These are phyloP conservation scores for Netelia melanura DNA, from an alignment of 2,888 invertebrate species.

Conservation along the genomic window DNA sequence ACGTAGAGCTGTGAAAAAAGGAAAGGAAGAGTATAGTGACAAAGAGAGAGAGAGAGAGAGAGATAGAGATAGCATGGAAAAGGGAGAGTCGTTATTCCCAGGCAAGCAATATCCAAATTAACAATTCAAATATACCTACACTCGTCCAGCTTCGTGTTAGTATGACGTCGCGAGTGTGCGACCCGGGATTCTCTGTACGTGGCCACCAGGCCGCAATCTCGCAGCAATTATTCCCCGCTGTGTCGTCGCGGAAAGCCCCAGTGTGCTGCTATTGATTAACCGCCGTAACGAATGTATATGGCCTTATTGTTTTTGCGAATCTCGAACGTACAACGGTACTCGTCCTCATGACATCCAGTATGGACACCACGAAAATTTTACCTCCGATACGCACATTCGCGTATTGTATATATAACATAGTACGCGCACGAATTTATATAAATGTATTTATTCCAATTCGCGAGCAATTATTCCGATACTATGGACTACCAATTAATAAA, in stretches of 20 bases:
- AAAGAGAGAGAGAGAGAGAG: too few relatives aligned
- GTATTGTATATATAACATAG: neutral
- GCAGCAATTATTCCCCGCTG: conserved; percentile 63
- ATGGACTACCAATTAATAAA: conserved; percentile 4
- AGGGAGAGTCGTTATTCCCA: conserved; percentile 58
- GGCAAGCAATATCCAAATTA: conserved; percentile 63
- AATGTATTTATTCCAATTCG: neutral
- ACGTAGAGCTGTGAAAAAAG: too few relatives aligned
- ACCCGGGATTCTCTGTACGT: conserved; percentile 27
- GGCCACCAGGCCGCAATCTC: conserved; percentile 57
- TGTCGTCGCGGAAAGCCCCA: conserved; percentile 52
- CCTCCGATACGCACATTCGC: neutral
- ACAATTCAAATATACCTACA: conserved; percentile 63
- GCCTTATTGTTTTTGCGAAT: conserved; percentile 63
- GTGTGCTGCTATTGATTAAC: conserved; percentile 61
- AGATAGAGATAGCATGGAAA: conserved; percentile 4
- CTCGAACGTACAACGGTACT: conserved; percentile 10
- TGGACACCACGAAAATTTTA: conserved; percentile 25
- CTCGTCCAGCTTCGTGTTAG: conserved; percentile 28
- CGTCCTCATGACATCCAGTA: neutral
- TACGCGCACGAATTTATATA: neutral
- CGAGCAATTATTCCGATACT: neutral
- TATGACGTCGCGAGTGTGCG: neutral
- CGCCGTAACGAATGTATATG: conserved; percentile 58
- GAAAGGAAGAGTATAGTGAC: too few relatives aligned